Evolutionary conservation across 2,113 vertebrate genomes (phyloP).

Genomic region (Trachemys scripta): DNA sequence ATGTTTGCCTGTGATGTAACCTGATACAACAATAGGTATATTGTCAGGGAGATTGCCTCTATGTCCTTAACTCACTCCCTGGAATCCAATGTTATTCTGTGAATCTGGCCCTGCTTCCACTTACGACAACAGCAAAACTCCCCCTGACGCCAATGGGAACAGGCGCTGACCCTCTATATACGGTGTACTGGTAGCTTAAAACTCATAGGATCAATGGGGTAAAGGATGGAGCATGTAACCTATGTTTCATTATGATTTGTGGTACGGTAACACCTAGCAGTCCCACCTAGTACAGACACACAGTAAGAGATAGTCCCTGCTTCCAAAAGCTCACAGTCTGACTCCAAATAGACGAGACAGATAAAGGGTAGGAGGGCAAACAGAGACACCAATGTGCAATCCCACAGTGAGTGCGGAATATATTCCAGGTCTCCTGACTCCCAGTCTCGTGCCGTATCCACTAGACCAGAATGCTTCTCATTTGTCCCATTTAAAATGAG

Average conservation of each 20-base stretch:
- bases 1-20: neutral
- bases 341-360: neutral
- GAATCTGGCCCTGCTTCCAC: neutral
- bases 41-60: rapidly evolving
- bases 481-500: neutral
- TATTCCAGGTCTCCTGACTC: neutral
- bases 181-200: neutral
- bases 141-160: neutral
- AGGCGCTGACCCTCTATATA: neutral
- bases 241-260: neutral
- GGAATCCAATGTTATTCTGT: rapidly evolving
- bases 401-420: neutral
- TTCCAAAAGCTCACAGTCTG: neutral
- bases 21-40: neutral
- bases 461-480: neutral
- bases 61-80: slow-evolving; percentile 9
- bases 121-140: neutral
- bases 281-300: neutral
- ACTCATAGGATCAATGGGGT: neutral
- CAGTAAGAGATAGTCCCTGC: neutral
- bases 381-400: rapidly evolving
- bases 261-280: neutral
- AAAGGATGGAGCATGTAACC: neutral
- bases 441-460: neutral
- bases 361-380: rapidly evolving